These are phyloP conservation scores for Pterocles gutturalis DNA, from an alignment of 2,113 vertebrate species.

Conservation along the genomic window DNA sequence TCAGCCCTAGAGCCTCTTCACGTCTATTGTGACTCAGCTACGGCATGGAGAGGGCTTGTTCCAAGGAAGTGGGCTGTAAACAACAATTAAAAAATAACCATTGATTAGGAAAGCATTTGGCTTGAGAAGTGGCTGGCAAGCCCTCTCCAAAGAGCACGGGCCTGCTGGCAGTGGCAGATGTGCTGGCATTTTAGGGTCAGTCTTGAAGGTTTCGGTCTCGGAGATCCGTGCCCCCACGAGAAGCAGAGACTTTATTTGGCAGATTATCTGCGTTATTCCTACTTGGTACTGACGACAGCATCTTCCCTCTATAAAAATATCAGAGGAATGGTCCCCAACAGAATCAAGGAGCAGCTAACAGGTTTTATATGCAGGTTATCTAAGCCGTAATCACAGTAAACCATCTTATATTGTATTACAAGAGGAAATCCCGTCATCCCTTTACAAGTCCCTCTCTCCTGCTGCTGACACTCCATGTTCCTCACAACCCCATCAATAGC, in stretches of 20 bases:
- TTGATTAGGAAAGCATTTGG: not conserved
- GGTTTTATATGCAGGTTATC: not conserved
- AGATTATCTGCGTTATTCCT: not conserved
- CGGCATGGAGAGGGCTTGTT: constrained; percentile 1
- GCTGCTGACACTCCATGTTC: constrained; percentile 49
- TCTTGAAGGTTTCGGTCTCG: not conserved
- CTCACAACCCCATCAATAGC: constrained; percentile 42
- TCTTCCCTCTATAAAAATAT: not conserved
- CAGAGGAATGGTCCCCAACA: not conserved
- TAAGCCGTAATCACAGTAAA: not conserved
- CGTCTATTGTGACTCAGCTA: not conserved
- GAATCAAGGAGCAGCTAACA: not conserved
- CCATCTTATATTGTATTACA: constrained; percentile 24
- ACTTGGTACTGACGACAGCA: not conserved
- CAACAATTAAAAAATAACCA: constrained; percentile 33
- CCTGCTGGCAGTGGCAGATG: not conserved
- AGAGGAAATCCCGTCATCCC: constrained; percentile 49
- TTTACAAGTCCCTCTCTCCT: constrained; percentile 11
- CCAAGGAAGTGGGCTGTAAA: constrained; percentile 8
- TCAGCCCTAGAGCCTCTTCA: constrained; percentile 5
- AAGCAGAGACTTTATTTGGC: not conserved
- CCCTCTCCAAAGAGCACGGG: not conserved
- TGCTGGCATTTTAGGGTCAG: not conserved
- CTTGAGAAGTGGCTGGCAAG: not conserved
- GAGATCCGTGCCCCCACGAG: accelerated